Base-by-base conservation (phyloP, 2,888 invertebrate genomes). In the Corbicula japonica region DNA sequence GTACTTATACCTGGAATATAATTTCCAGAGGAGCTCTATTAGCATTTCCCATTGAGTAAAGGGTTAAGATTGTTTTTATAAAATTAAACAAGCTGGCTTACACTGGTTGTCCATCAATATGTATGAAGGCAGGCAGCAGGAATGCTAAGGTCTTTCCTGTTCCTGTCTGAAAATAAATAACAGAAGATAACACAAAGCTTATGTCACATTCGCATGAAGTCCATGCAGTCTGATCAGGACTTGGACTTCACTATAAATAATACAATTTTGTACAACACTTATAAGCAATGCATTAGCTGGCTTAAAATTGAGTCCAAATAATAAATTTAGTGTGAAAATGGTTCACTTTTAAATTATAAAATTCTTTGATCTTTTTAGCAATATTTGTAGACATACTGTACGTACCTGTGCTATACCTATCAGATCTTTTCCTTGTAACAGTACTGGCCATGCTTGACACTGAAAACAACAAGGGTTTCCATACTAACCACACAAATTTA, bases 91-190 rank as follows among this genome's bases (percentile, higher is more conserved):
- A 3, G 32, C 4, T 2, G 10, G 58, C 92, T 88, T 88, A 92
- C 91, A 88, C 65, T n/a, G 91, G 94, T 93, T 99, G 99, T 0
- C 96, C 96, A 83, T 98, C 97, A 78, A 98, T 98, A 91, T 99
- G 98, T 85, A 99, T 96, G 87, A 99, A 95, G 15, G 98, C 98
- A 10, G 99, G 99, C 68, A 99, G 93, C 0, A 98, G 94, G 91
- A 98, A 99, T 0, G 98, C 99, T 72, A 99, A 94, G 0, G 99
- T 99, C 94, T 99, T 99, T 0, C 98, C 98, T 91, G 94, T 94
- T 44, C 95, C 95, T 21, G 95, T 94, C 92, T 94, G 87, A 63
- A 79, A 72, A 23, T 52, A 52, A 2, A 52, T 12, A 48, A n/a
- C 8, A 48, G 15, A 48, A 12, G 41, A 41, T 41, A 41, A 41